A percentile compares a stretch with the other conserved stretches of the same genome.
Conservation (phyloP, 2,797 vertebrate species). For the Tragopan temminckii region DNA sequence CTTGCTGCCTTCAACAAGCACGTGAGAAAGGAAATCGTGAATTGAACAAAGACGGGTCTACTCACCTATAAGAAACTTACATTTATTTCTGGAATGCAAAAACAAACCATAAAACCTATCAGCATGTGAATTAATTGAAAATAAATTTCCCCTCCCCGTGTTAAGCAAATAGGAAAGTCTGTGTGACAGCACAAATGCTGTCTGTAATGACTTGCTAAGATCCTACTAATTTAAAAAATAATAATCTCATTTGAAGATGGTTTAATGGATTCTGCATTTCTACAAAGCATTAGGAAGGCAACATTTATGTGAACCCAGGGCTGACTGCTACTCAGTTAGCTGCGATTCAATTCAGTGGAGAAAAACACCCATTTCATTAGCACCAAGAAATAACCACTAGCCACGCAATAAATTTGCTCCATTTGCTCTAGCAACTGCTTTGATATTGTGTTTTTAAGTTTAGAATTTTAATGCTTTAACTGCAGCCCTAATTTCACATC, state of each 20-base stretch:
- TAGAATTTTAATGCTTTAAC: constrained; percentile 40
- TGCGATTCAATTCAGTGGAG: constrained; percentile 79
- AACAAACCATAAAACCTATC: constrained; percentile 37
- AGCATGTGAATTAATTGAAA: constrained; percentile 56
- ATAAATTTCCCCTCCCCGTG: constrained; percentile 56
- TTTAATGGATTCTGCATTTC: constrained; percentile 79
- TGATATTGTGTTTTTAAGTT: constrained; percentile 53
- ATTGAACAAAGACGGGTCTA: background rate
- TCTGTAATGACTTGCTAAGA: constrained; percentile 78
- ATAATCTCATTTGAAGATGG: constrained; percentile 79
- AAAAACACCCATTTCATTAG: constrained; percentile 80
- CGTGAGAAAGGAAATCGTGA: background rate
- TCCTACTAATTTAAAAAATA: constrained; percentile 78
- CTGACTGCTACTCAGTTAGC: constrained; percentile 83
- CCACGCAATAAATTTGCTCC: constrained; percentile 64
- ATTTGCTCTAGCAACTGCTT: constrained; percentile 62
- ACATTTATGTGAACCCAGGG: constrained; percentile 75
- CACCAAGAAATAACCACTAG: constrained; percentile 69
- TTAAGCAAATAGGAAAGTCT: constrained; percentile 67
- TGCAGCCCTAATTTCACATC: constrained; percentile 31
- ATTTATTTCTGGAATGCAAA: background rate
- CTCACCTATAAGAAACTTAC: background rate
- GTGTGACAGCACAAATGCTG: constrained; percentile 53
- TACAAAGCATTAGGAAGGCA: constrained; percentile 74
- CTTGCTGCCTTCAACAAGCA: background rate